Evolutionary conservation across 30 jellyfish, hydroid and myxozoan genomes (phyloP).

Genomic region (Turritopsis rubra): DNA sequence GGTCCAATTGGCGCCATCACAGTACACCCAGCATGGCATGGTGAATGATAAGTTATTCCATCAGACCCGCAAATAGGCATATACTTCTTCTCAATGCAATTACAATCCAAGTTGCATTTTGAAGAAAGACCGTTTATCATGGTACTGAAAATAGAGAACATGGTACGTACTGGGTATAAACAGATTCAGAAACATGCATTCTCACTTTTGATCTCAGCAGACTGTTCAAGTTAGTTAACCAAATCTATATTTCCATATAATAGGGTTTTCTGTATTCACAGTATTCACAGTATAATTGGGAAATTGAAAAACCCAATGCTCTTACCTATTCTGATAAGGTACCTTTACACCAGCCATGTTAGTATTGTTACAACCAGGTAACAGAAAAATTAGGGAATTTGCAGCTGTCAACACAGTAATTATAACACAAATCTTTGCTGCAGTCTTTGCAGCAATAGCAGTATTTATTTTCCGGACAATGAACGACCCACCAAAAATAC

Average conservation of each 20-base stretch:
- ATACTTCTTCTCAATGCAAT: slow-evolving; percentile 44
- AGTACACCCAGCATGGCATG: slow-evolving; percentile 89
- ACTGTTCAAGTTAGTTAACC: too few species aligned
- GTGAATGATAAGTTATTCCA: slow-evolving; percentile 73
- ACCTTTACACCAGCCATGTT: slow-evolving; percentile 69
- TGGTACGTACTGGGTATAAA: too few species aligned
- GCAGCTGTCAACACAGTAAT: slow-evolving; percentile 37
- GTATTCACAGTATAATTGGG: neutral
- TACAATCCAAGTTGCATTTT: slow-evolving; percentile 55
- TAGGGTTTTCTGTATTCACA: too few species aligned
- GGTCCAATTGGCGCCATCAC: neutral
- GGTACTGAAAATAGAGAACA: neutral
- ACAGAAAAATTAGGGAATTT: slow-evolving; percentile 40
- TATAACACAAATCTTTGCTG: slow-evolving; percentile 50
- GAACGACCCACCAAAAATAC: slow-evolving; percentile 67
- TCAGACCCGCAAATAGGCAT: slow-evolving; percentile 86
- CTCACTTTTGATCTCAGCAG: too few species aligned
- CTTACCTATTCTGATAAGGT: slow-evolving; percentile 76
- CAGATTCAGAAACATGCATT: too few species aligned
- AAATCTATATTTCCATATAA: too few species aligned
- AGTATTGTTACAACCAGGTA: slow-evolving; percentile 85
- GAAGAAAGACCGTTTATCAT: slow-evolving; percentile 37
- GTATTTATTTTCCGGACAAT: slow-evolving; percentile 48
- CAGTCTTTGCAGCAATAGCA: slow-evolving; percentile 51
- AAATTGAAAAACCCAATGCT: neutral